Percentiles rank a stretch among this genome's conserved stretches.
phyloP scores from a whole-genome alignment of 2,888 invertebrate species.

The Allolobophora icterica region DNA sequence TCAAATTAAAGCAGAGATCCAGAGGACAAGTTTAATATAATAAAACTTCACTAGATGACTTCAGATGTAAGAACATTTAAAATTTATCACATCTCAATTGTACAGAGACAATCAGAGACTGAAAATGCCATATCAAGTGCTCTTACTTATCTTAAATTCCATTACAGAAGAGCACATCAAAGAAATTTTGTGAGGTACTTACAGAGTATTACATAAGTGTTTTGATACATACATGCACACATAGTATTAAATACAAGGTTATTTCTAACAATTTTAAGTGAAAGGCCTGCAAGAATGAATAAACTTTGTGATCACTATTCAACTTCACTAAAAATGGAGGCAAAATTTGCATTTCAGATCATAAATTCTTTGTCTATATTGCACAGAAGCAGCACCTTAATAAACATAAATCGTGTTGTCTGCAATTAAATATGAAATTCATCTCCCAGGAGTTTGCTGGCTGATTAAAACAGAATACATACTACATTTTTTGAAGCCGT shows the following conservation, averaged over 20 bases:
- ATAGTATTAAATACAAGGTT: too few species aligned
- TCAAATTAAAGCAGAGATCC: background rate
- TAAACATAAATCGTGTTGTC: background rate
- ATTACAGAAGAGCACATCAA: background rate
- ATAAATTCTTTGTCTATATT: background rate
- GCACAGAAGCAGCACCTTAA: background rate
- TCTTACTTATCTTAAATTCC: background rate
- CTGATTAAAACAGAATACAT: background rate
- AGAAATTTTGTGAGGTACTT: background rate
- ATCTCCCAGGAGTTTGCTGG: background rate
- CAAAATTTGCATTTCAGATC: background rate
- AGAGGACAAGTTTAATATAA: background rate
- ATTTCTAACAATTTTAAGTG: too few species aligned
- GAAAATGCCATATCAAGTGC: background rate
- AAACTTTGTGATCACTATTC: background rate
- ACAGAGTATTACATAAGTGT: too few species aligned
- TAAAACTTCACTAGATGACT: background rate
- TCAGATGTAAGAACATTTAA: background rate
- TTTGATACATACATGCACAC: too few species aligned
- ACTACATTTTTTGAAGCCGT: conserved; percentile 23
- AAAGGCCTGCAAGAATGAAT: background rate
- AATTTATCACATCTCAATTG: background rate
- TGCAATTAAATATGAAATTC: background rate
- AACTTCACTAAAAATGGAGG: background rate
- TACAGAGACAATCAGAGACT: background rate